These are phyloP conservation scores for Diadumene lineata DNA, from an alignment of 92 coral and sea anemone species.

Conservation along the genomic window DNA sequence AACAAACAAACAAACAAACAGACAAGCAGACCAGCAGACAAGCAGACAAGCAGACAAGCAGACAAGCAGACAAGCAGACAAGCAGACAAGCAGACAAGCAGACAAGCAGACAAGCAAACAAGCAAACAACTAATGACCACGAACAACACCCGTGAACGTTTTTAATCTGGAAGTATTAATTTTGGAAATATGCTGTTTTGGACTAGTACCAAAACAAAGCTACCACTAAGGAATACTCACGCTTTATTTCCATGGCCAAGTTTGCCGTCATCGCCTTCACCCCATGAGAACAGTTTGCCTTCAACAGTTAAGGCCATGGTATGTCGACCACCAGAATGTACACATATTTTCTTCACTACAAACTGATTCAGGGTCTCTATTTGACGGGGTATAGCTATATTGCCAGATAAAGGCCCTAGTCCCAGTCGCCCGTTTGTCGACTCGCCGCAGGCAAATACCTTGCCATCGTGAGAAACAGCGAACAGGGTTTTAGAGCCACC, in stretches of 20 bases:
- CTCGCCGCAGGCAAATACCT: constrained; percentile 94
- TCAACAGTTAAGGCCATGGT: constrained; percentile 91
- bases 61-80: too few relatives aligned
- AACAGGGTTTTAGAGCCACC: constrained; percentile 97
- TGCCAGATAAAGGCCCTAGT: constrained; percentile 78
- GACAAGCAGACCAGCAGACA: too few relatives aligned
- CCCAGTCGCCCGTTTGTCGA: constrained; percentile 97
- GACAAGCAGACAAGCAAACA: too few relatives aligned
- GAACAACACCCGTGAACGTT: too few relatives aligned
- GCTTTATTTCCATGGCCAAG: constrained; percentile 96
- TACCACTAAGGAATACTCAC: constrained; percentile 77
- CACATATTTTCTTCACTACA: constrained; percentile 81
- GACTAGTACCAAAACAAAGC: too few relatives aligned
- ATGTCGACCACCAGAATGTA: constrained; percentile 98
- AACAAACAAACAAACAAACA: too few relatives aligned
- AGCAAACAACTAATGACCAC: too few relatives aligned
- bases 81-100: too few relatives aligned
- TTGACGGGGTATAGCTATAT: constrained; percentile 79
- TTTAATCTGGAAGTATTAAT: too few relatives aligned
- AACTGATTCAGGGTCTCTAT: constrained; percentile 78
- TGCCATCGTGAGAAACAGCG: constrained; percentile 86
- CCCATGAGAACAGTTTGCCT: constrained; percentile 97
- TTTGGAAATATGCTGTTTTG: too few relatives aligned
- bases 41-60: too few relatives aligned
- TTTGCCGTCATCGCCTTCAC: constrained; percentile 99